These are phyloP conservation scores for Notechis scutatus DNA, from an alignment of 2,113 vertebrate genomes.

Conservation along the genomic window DNA sequence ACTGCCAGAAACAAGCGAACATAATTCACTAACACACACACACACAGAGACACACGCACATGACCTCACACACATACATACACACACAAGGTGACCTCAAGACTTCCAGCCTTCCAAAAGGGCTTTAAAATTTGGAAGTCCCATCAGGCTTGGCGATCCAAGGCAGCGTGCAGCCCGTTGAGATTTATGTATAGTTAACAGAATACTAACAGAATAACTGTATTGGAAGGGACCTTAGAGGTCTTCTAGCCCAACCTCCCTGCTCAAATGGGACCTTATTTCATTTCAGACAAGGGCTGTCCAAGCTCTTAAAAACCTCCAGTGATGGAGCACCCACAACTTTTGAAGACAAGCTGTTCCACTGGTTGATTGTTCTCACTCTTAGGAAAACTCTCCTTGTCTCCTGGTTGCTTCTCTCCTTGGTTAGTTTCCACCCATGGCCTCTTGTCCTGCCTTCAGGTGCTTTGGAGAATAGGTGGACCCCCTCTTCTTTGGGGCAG, in stretches of 20 bases:
- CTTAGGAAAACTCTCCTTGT: background rate
- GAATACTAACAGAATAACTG: background rate
- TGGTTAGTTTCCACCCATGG: fast-evolving
- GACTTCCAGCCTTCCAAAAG: background rate
- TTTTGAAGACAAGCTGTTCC: background rate
- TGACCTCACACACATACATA: background rate
- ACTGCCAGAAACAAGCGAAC: background rate
- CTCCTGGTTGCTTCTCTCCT: background rate
- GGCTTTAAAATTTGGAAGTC: background rate
- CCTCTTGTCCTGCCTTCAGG: background rate
- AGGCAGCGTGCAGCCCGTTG: background rate
- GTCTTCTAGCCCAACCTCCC: background rate
- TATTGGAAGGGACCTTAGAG: background rate
- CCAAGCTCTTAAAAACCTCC: background rate
- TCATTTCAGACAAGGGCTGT: background rate
- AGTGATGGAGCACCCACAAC: background rate
- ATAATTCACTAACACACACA: background rate
- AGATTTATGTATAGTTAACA: background rate
- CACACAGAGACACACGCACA: too few species aligned
- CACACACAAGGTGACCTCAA: background rate
- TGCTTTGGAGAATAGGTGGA: too few species aligned
- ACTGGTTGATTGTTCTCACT: background rate
- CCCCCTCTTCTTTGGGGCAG: too few species aligned
- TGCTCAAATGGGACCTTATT: too few species aligned
- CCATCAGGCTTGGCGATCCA: background rate